Evolutionary conservation across 2,797 vertebrate species (phyloP), one percentile per base, ranked within the genome.

Genomic region (Semaprochilodus insignis): DNA sequence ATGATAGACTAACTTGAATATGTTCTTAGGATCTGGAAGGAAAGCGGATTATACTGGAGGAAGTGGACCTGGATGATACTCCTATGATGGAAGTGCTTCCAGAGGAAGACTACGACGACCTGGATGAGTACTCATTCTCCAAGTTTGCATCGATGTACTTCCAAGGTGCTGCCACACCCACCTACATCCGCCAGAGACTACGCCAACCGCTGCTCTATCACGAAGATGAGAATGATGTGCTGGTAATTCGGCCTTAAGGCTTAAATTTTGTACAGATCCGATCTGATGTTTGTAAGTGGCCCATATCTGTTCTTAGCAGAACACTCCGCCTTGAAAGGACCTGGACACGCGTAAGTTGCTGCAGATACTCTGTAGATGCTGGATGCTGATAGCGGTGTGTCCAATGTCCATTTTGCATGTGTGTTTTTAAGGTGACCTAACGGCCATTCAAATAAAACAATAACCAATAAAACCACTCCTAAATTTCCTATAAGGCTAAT

Each of bases 111-210:
- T 81, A 88, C 0, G 95, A 96, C 6, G 92, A 91, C 80, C 91
- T 97, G 88, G 92, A 95, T 13, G 95, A 98, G 54, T 97, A 97
- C 81, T 93, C 96, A 71, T 99, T 99, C 88, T 92, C 95, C 87
- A 99, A 98, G 86, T 99, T 99, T 83, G 97, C 97, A 69, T 96
- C 96, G 34, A 97, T 97, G 88, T 96, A 97, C 90, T 99, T 99
- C 92, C 98, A 99, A 91, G 96, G 96, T 0, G 94, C 96, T 0
- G 96, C 96, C 74, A 95, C 93, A 1, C 90, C 96, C 80, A 95
- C 91, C 0, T 91, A 99, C 70, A 94, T 96, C 87, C 94, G 95
- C 27, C 95, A 91, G 78, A 93, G 92, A 27, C 93, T 99, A 23
- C 93, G 89, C 0, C 93, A 96, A 86, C 97, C 98, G 0, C 92